Conservation (phyloP, 30 jellyfish, hydroid and myxozoan species). For the Aurelia sp. region DNA sequence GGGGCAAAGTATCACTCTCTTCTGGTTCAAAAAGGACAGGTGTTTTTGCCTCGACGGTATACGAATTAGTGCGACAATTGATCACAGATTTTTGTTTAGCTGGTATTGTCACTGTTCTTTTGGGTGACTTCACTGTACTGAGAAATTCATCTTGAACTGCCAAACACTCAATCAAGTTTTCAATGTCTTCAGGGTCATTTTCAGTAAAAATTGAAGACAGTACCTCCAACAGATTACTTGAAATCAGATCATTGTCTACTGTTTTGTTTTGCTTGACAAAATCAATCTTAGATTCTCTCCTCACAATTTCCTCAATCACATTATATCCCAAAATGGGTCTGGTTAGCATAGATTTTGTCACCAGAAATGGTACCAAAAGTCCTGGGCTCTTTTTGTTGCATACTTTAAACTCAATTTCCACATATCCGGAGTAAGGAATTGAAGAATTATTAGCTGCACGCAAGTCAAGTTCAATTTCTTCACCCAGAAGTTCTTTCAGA, state of each 20-base stretch:
- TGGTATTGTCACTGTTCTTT: conserved; percentile 5
- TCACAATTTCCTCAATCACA: conserved; percentile 31
- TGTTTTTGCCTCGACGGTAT: conserved; percentile 44
- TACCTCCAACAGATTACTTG: conserved; percentile 3
- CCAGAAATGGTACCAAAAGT: conserved; percentile 35
- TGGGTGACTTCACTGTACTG: conserved; percentile 28
- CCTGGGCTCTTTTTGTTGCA: neutral
- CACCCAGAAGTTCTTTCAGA: conserved; percentile 15
- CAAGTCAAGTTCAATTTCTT: neutral
- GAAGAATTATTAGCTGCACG: conserved; percentile 17
- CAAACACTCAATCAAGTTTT: conserved; percentile 19
- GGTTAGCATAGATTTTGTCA: neutral
- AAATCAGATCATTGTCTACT: neutral
- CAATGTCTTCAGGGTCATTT: neutral
- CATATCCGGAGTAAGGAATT: conserved; percentile 31
- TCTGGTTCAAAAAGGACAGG: conserved; percentile 57
- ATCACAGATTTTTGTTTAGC: conserved; percentile 22
- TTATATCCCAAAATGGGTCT: conserved; percentile 23
- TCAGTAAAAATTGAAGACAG: conserved; percentile 12
- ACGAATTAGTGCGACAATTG: conserved; percentile 19
- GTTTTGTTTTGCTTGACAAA: neutral
- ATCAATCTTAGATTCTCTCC: too few species aligned
- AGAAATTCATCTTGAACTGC: conserved; percentile 25
- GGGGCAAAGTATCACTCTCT: conserved; percentile 49
- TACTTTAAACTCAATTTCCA: conserved; percentile 1